Percentiles rank a stretch among this genome's conserved stretches.
Evolutionary conservation across 2,797 vertebrate genomes (phyloP).

Genomic region (Limnodromus scolopaceus): DNA sequence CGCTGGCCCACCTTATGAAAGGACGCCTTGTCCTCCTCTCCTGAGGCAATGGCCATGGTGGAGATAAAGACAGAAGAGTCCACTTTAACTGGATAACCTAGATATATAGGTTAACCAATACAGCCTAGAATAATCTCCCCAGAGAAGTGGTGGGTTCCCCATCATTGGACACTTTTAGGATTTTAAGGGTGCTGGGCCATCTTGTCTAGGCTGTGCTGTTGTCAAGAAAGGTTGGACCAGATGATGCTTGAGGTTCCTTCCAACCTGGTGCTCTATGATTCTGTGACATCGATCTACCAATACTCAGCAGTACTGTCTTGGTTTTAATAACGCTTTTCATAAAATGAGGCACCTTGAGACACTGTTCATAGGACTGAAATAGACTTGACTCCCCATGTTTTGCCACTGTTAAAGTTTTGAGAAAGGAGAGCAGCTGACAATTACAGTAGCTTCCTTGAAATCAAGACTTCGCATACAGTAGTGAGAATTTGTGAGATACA

Average conservation of each 20-base stretch:
- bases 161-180: not conserved
- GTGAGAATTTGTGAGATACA: not conserved
- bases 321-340: not conserved
- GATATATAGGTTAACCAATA: too few species aligned
- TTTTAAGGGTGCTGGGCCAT: not conserved
- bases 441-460: not conserved
- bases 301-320: not conserved
- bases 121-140: not conserved
- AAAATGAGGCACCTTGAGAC: not conserved
- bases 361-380: not conserved
- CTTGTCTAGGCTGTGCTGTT: not conserved
- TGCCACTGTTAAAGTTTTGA: not conserved
- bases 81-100: not conserved
- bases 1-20: accelerated
- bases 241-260: not conserved
- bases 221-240: not conserved
- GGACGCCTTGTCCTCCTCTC: accelerated
- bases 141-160: not conserved
- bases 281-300: not conserved
- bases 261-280: not conserved
- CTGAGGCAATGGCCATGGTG: not conserved
- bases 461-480: not conserved
- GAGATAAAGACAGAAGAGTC: not conserved
- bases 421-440: not conserved
- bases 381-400: not conserved